phyloP scores from a whole-genome alignment of 1,140 invertebrate species.

The Leptopilina clavipes region DNA sequence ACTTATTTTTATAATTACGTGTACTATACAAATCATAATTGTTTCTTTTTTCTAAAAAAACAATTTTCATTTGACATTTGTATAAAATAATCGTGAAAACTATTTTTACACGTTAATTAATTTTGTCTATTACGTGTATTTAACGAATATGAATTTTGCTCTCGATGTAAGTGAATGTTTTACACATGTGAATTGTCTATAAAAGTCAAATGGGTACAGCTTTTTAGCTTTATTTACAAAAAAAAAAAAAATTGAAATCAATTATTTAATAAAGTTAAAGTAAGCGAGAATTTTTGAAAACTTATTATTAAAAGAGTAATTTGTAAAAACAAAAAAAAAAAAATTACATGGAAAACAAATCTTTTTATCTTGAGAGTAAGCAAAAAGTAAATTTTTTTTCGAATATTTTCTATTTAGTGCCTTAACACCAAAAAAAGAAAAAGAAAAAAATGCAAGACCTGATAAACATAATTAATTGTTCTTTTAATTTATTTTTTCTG shows the following conservation, averaged over 20 bases:
- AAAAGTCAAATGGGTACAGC: constrained; percentile 40
- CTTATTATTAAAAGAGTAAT: neutral
- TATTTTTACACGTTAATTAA: constrained; percentile 34
- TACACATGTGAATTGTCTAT: constrained; percentile 41
- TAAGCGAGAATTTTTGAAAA: neutral
- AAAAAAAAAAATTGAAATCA: neutral
- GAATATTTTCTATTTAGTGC: neutral
- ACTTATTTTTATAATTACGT: constrained; percentile 42
- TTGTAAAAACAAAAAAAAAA: no score
- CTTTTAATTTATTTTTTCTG: neutral
- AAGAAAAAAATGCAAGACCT: neutral
- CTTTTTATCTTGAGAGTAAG: neutral
- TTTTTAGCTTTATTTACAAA: constrained; percentile 32
- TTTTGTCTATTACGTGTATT: constrained; percentile 47
- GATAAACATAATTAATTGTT: neutral
- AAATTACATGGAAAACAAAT: no score
- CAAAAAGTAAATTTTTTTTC: neutral
- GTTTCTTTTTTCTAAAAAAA: constrained; percentile 29
- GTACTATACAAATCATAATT: constrained; percentile 43
- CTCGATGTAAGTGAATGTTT: constrained; percentile 36
- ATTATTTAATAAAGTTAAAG: neutral
- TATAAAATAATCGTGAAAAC: constrained; percentile 38
- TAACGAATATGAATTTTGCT: constrained; percentile 39
- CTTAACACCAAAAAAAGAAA: neutral
- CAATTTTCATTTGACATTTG: constrained; percentile 49